Base-by-base conservation (phyloP, 2,797 vertebrate species). In the Tauraco hartlaubi region DNA sequence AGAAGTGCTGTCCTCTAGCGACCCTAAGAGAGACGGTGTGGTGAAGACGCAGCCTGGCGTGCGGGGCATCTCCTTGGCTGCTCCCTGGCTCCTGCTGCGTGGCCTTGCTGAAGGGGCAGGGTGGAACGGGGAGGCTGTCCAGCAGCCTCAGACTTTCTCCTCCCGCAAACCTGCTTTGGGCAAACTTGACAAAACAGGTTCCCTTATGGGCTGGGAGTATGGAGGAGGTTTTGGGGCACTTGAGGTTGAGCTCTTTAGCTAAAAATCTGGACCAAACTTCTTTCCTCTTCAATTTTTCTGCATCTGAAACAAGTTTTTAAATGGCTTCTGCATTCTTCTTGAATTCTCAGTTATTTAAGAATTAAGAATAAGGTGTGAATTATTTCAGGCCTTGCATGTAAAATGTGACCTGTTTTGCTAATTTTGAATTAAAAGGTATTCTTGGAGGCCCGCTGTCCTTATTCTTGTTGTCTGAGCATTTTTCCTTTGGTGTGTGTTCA, bases 361-460 rank as follows among this genome's bases (percentile, higher is more conserved):
- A 72, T 25, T 58, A 86, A 85, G 81, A 91, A 75, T 49, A 67
- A 92, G 79, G 37, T 85, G 74, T 94, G 80, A 85, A 72, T 72
- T 90, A 43, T 48, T 92, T 73, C 69, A 88, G 91, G 87, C 62
- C 82, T 74, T 85, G 64, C 43, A 43, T 88, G 52, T 56, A 31
- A 78, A 68, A 54, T 72, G 67, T 87, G 72, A 82, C 73, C 55
- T 43, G 52, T 83, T 94, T 73, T 90, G 74, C 46, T 77, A 64
- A 80, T 82, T 79, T 85, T 81, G 59, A 61, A 93, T 96, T 96
- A 92, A 93, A 92, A 74, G 80, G 12, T 79, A n/a, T 91, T 94
- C 13, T 94, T 93, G 87, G 71, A 82, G 80, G 83, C 74, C 66
- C 77, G 56, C 29, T 92, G 88, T 92, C 71, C 88, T 88, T 90